Base-by-base conservation (phyloP, 2,113 vertebrate genomes). In the Camelus bactrianus region DNA sequence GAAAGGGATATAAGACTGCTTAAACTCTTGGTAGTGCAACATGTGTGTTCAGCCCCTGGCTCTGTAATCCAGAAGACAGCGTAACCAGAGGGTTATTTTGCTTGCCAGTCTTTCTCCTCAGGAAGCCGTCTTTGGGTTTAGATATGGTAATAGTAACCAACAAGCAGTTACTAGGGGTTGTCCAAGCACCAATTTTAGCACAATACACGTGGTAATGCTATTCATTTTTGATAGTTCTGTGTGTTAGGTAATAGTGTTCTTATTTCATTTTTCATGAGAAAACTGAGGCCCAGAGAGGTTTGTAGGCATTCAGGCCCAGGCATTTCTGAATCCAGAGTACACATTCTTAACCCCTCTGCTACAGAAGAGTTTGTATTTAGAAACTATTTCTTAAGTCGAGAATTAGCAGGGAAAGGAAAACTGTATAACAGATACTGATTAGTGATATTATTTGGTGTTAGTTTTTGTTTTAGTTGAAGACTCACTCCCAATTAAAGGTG, bases 381-480 rank as follows among this genome's bases (percentile, higher is more conserved):
- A 48, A 73, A 46, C 58, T 80, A 1, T 65, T 67, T 91, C 62
- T 95, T 60, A 65, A 79, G 56, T 86, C 56, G 32, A 72, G 35
- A 94, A 56, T 95, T 82, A 70, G n/a, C 77, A 84, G 28, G 24
- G 48, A 88, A 67, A 56, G 62, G 56, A 81, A 77, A 92, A 30
- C 24, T 84, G 20, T 8, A 1, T 52, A 42, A 42, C 38, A 46
- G 80, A 56, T 83, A 32, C 28, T 28, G 10, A 52, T 64, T 32
- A 67, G 52, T 64, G 52, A n/a, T 81, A 20, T 70, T 73, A 42
- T 9, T 94, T 89, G 52, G 32, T 52, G 32, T 89, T 69, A 30
- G 60, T 46, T 93, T 85, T 81, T 50, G 46, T 50, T 90, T 82
- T 88, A 50, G 50, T n/a, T 48, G 54, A 77, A 70, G 83, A 38